A percentile compares a stretch with the other conserved stretches of the same genome.
These are phyloP conservation scores for Orthosia cruda DNA, from an alignment of 2,888 invertebrate species.

Conservation along the genomic window DNA sequence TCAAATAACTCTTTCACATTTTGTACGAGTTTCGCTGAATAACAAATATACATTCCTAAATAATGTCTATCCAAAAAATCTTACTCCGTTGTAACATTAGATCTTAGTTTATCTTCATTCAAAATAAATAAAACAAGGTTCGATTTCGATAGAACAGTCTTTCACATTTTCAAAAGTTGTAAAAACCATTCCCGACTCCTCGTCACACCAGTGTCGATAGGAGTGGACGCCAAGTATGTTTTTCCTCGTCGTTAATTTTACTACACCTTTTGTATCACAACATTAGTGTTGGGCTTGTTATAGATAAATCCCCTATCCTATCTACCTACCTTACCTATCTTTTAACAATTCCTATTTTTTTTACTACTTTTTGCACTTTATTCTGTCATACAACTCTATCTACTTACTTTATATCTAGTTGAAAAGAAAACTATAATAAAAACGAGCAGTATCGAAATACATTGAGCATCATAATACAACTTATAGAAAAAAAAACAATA, in stretches of 20 bases:
- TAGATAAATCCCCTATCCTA: no score
- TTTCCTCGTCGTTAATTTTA: no score
- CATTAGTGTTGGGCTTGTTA: no score
- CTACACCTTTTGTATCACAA: no score
- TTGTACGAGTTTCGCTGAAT: not conserved
- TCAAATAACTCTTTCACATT: not conserved
- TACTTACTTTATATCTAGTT: not conserved
- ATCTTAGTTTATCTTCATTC: not conserved
- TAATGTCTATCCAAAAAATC: not conserved
- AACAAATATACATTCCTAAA: constrained; percentile 4
- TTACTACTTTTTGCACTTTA: constrained; percentile 12
- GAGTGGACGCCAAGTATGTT: no score
- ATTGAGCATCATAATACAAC: not conserved
- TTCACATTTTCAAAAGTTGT: not conserved
- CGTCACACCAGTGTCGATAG: no score
- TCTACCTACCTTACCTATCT: no score
- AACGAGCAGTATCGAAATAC: constrained; percentile 1
- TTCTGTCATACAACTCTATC: not conserved
- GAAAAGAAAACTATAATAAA: not conserved
- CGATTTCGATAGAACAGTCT: not conserved
- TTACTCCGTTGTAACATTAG: not conserved
- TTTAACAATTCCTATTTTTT: not conserved
- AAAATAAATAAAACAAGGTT: not conserved
- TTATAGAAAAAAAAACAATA: not conserved
- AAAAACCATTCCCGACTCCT: no score